These are phyloP conservation scores for Trematocara zebra DNA, from an alignment of 2,113 vertebrate genomes.

Conservation along the genomic window DNA sequence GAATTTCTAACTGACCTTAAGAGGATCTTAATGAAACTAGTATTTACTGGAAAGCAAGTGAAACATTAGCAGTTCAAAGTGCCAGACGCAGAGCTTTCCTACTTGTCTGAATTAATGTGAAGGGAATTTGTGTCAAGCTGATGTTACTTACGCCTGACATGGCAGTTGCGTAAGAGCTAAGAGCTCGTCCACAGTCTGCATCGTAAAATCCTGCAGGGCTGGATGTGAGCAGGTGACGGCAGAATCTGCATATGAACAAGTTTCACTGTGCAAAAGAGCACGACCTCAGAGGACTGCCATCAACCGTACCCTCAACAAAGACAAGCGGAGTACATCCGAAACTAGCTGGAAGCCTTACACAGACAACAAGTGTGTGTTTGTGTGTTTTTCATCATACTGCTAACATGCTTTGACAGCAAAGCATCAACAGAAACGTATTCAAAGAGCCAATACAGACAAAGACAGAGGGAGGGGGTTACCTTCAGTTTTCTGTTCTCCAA, in stretches of 20 bases:
- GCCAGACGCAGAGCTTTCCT: not conserved
- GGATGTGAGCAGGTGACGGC: not conserved
- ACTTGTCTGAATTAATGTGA: slow-evolving; percentile 8
- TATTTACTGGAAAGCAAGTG: not conserved
- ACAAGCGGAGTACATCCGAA: not conserved
- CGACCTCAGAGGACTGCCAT: not conserved
- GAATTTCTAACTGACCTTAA: not conserved
- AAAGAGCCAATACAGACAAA: not conserved
- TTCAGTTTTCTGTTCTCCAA: slow-evolving; percentile 86
- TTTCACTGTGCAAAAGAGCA: not conserved
- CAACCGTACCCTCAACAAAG: not conserved
- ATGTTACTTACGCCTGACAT: slow-evolving; percentile 25
- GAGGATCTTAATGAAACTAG: accelerated
- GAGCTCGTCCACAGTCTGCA: not conserved
- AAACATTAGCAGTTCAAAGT: not conserved
- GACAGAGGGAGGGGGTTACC: slow-evolving; percentile 63
- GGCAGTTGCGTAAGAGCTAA: slow-evolving; percentile 38
- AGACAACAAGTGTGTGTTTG: not conserved
- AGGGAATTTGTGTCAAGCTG: slow-evolving; percentile 6
- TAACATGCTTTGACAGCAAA: not conserved
- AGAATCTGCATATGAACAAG: slow-evolving; percentile 24
- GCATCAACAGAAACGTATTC: not conserved
- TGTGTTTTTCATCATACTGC: not conserved
- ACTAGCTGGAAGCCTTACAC: not conserved
- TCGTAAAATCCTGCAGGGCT: slow-evolving; percentile 19